Conservation (phyloP, 2,888 invertebrate genomes). For the Andrena chrysosceles region DNA sequence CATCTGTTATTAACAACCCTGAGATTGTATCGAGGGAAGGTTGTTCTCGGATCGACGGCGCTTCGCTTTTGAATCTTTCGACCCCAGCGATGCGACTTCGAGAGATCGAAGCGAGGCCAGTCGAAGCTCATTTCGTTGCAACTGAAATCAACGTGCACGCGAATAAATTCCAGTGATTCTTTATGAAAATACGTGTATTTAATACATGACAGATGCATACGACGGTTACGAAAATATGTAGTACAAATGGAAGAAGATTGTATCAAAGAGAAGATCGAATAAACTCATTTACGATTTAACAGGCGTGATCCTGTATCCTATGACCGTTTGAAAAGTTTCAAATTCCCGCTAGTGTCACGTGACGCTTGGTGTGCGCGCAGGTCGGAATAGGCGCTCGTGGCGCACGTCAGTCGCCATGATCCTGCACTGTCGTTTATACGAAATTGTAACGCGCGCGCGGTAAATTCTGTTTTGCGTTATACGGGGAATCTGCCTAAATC, state of each 20-base stretch:
- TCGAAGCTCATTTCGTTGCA: not conserved
- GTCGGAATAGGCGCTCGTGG: not conserved
- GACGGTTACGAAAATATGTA: conserved; percentile 57
- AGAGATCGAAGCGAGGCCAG: conserved; percentile 4
- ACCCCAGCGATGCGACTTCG: not conserved
- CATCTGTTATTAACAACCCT: conserved; percentile 64
- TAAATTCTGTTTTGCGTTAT: conserved; percentile 33
- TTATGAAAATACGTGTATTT: conserved; percentile 50
- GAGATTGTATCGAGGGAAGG: conserved; percentile 19
- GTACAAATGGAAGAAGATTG: conserved; percentile 59
- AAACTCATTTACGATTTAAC: conserved; percentile 48
- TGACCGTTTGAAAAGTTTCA: not conserved
- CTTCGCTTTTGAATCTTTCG: conserved; percentile 9
- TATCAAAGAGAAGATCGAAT: conserved; percentile 55
- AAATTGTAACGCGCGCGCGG: conserved; percentile 47
- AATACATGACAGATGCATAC: conserved; percentile 51
- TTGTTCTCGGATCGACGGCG: not conserved
- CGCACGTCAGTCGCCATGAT: conserved; percentile 54
- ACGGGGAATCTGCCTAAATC: conserved; percentile 4
- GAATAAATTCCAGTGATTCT: conserved; percentile 4
- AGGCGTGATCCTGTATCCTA: not conserved
- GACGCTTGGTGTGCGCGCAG: conserved; percentile 7
- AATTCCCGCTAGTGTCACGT: conserved; percentile 19
- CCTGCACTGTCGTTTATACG: conserved; percentile 41
- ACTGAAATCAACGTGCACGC: conserved; percentile 13